Conservation (phyloP, 2,113 vertebrate genomes). For the Jaculus jaculus region DNA sequence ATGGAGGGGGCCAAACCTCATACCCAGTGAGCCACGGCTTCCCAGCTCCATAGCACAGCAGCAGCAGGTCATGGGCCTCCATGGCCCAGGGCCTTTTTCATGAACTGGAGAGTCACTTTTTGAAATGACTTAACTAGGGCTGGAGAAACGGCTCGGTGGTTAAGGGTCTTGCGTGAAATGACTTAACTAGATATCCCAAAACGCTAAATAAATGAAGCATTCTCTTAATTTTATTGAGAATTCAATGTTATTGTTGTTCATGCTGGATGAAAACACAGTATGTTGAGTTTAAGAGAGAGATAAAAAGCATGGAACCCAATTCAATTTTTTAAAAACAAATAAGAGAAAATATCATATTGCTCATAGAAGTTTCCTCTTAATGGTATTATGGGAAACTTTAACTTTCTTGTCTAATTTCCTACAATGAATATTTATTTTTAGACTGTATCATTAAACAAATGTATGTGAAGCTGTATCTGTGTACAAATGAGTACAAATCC, state of each 20-base stretch:
- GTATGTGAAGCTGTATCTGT: not conserved
- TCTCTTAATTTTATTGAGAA: slow-evolving; percentile 55
- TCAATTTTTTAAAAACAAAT: slow-evolving; percentile 22
- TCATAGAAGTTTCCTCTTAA: not conserved
- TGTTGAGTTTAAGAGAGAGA: not conserved
- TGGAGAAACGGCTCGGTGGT: too few relatives aligned
- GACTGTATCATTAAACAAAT: not conserved
- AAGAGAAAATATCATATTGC: not conserved
- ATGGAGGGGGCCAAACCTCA: not conserved
- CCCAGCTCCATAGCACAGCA: rapidly evolving
- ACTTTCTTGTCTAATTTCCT: not conserved
- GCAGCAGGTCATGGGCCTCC: not conserved
- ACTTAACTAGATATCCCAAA: not conserved
- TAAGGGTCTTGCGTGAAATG: not conserved
- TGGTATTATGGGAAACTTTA: not conserved
- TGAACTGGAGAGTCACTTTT: not conserved
- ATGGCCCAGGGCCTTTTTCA: rapidly evolving
- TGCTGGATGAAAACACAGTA: not conserved
- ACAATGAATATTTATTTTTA: not conserved
- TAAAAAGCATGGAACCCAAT: not conserved
- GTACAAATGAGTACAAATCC: not conserved
- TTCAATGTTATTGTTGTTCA: not conserved
- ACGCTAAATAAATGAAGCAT: not conserved
- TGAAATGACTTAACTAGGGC: not conserved
- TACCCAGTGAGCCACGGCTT: not conserved